A percentile compares a stretch with the other conserved stretches of the same genome.
Evolutionary conservation across 2,113 vertebrate genomes (phyloP).

Genomic region (Pelodiscus sinensis): DNA sequence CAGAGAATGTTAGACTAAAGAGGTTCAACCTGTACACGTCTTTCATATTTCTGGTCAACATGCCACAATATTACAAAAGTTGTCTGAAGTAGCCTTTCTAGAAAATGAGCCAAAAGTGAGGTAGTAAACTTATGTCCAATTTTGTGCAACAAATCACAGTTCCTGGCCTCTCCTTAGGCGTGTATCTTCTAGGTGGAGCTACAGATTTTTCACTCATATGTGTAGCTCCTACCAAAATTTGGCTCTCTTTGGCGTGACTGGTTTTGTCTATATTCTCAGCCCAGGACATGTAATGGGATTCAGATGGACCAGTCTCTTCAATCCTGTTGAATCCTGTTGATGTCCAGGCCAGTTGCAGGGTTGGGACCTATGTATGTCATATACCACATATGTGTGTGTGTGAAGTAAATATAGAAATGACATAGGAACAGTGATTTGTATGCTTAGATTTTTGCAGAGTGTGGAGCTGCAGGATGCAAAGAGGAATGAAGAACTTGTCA

Average conservation of each 20-base stretch:
- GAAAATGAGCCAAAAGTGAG: not conserved
- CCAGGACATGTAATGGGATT: not conserved
- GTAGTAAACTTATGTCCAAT: not conserved
- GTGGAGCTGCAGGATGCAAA: not conserved
- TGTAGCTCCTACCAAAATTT: not conserved
- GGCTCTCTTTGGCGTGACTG: not conserved
- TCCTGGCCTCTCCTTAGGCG: too few species aligned
- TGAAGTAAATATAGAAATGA: not conserved
- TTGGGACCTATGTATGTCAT: rapidly evolving
- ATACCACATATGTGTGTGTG: rapidly evolving
- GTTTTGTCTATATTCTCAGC: not conserved
- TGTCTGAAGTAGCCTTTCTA: not conserved
- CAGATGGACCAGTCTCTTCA: not conserved
- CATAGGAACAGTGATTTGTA: rapidly evolving
- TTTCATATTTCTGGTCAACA: not conserved
- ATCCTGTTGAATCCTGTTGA: not conserved
- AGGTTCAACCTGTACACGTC: not conserved
- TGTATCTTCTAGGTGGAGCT: too few species aligned
- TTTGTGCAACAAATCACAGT: not conserved
- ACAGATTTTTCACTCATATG: not conserved
- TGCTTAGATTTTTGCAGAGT: not conserved
- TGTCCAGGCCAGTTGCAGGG: not conserved
- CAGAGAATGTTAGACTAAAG: too few species aligned
- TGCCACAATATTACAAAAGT: not conserved
- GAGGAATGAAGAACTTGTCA: not conserved